Evolutionary conservation across 2,113 vertebrate species (phyloP).

Genomic region (Forbesichthys agassizii): DNA sequence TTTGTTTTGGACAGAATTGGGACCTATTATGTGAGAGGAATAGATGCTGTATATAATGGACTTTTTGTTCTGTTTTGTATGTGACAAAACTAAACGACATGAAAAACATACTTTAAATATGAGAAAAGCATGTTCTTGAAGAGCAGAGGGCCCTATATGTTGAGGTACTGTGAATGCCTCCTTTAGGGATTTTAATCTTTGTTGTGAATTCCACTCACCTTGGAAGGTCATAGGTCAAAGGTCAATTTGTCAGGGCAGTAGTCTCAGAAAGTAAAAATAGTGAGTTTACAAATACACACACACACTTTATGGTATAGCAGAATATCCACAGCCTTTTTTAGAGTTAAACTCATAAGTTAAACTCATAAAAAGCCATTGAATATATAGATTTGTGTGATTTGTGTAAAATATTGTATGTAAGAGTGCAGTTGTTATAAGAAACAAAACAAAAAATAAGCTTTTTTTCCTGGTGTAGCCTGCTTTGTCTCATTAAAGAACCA

Average conservation of each 20-base stretch:
- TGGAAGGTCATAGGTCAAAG: constrained; percentile 68
- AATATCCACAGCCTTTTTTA: constrained; percentile 55
- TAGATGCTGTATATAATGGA: constrained; percentile 79
- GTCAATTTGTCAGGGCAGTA: constrained; percentile 55
- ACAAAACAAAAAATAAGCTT: constrained; percentile 64
- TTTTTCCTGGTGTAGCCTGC: constrained; percentile 77
- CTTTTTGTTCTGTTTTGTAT: constrained; percentile 79
- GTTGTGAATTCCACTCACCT: constrained; percentile 77
- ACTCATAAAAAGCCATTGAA: constrained; percentile 77
- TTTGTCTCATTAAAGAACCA: constrained; percentile 80
- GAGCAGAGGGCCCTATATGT: constrained; percentile 53
- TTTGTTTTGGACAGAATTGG: constrained; percentile 59
- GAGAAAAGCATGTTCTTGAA: constrained; percentile 77
- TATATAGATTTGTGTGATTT: constrained; percentile 77
- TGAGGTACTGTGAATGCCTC: constrained; percentile 65
- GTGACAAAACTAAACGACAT: constrained; percentile 62
- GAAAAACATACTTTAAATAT: constrained; percentile 74
- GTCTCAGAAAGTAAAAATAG: constrained; percentile 53
- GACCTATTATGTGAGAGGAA: constrained; percentile 50
- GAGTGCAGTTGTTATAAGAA: constrained; percentile 76
- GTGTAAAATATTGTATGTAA: constrained; percentile 77
- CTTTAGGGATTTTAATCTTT: constrained; percentile 76
- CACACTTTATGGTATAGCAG: constrained; percentile 12
- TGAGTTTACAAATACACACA: constrained; percentile 12
- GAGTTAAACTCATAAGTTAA: constrained; percentile 58